Percentiles rank a stretch among this genome's conserved stretches.
Evolutionary conservation across 2,888 invertebrate species (phyloP).

Genomic region (Scaptomyza flava): DNA sequence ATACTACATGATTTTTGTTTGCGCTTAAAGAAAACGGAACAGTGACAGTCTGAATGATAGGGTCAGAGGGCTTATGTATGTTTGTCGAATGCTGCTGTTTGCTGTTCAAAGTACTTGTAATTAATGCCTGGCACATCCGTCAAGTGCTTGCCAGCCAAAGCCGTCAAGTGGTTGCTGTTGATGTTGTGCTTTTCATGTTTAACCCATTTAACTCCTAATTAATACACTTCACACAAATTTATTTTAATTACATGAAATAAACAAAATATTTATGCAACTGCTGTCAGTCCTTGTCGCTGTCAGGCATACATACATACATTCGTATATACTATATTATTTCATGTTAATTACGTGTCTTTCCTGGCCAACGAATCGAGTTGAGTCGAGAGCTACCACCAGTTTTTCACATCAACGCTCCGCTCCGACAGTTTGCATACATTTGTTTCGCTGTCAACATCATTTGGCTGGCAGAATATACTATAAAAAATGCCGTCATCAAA

Average conservation of each 20-base stretch:
- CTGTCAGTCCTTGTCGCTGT: slow-evolving; percentile 38
- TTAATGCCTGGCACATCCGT: slow-evolving; percentile 59
- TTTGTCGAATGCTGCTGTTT: slow-evolving; percentile 1
- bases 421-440: slow-evolving; percentile 33
- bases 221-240: slow-evolving; percentile 78
- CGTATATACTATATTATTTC: slow-evolving; percentile 23
- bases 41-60: slow-evolving; percentile 24
- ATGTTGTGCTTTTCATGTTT: slow-evolving; percentile 54
- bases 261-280: slow-evolving; percentile 74
- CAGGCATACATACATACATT: slow-evolving; percentile 9
- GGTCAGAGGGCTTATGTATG: slow-evolving; percentile 17
- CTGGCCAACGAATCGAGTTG: slow-evolving; percentile 33
- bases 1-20: no score
- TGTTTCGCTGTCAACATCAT: slow-evolving; percentile 74
- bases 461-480: slow-evolving; percentile 50
- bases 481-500: slow-evolving; percentile 58
- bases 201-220: slow-evolving; percentile 79
- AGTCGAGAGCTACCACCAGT: slow-evolving; percentile 13
- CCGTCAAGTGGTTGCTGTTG: slow-evolving; percentile 20
- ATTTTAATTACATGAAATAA: slow-evolving; percentile 78
- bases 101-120: slow-evolving; percentile 49
- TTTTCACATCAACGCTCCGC: slow-evolving; percentile 1
- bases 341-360: slow-evolving; percentile 66
- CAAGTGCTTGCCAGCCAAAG: slow-evolving; percentile 38
- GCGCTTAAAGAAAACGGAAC: not conserved